A percentile compares a stretch with the other conserved stretches of the same genome.
Evolutionary conservation across 2,888 invertebrate genomes (phyloP).

Genomic region (Drosophila eohydei): DNA sequence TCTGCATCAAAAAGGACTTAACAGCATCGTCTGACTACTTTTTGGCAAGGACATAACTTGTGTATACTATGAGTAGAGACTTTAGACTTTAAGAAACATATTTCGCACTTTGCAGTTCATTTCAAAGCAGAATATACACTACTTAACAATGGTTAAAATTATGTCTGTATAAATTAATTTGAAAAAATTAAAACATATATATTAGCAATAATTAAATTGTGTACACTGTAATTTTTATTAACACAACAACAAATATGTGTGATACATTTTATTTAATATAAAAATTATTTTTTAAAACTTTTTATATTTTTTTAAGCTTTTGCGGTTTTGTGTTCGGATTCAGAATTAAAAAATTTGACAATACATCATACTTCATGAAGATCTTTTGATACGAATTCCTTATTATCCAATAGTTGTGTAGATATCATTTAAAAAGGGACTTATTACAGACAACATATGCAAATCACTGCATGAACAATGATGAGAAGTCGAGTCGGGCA

Average conservation of each 20-base stretch:
- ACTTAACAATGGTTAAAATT: too few relatives aligned
- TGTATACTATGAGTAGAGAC: background rate
- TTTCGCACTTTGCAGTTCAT: background rate
- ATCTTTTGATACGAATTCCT: too few relatives aligned
- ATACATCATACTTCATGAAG: background rate
- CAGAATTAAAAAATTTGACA: too few relatives aligned
- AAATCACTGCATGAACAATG: background rate
- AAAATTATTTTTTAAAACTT: too few relatives aligned
- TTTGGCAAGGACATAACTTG: background rate
- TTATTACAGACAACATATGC: background rate
- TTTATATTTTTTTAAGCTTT: too few relatives aligned
- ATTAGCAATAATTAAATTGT: too few relatives aligned
- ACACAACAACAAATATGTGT: background rate
- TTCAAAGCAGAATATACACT: background rate
- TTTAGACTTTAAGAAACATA: background rate
- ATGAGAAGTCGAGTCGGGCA: background rate
- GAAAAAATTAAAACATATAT: too few relatives aligned
- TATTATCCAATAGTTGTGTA: background rate
- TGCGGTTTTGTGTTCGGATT: too few relatives aligned
- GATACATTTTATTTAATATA: too few relatives aligned
- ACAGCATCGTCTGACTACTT: background rate
- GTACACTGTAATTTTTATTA: background rate
- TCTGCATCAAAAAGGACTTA: constrained; percentile 22
- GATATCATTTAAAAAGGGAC: constrained; percentile 1
- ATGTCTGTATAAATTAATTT: too few relatives aligned